Percentiles rank a stretch among this genome's conserved stretches.
Conservation (phyloP, 2,797 vertebrate species). For the Margarornis squamiger region DNA sequence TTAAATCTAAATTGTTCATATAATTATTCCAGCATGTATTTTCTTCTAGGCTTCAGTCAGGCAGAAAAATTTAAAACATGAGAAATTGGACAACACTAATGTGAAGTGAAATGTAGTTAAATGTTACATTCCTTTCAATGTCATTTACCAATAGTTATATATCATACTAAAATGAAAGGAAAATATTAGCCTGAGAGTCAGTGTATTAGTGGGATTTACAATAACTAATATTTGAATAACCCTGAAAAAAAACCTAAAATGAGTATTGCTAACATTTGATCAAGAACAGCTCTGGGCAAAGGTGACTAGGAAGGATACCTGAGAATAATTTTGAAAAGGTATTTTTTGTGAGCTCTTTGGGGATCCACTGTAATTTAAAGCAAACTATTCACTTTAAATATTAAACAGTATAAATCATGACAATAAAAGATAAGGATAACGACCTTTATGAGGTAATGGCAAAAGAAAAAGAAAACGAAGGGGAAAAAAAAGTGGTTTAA, state of each 20-base stretch:
- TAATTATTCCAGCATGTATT: conserved; percentile 79
- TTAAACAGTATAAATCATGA: background rate
- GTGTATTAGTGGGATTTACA: conserved; percentile 53
- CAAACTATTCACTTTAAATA: background rate
- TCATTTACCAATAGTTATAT: conserved; percentile 68
- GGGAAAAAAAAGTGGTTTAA: background rate
- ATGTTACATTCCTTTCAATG: conserved; percentile 73
- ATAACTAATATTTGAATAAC: conserved; percentile 71
- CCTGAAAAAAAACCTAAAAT: conserved; percentile 42
- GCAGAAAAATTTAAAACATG: conserved; percentile 78
- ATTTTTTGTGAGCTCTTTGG: background rate
- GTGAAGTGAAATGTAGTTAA: conserved; percentile 75
- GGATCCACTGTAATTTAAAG: background rate
- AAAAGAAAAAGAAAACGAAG: background rate
- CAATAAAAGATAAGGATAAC: background rate
- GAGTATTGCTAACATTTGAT: conserved; percentile 19
- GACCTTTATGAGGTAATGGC: background rate
- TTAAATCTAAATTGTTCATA: conserved; percentile 79
- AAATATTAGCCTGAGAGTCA: conserved; percentile 68
- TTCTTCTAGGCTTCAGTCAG: conserved; percentile 76
- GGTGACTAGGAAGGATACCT: conserved; percentile 33
- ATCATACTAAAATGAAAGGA: conserved; percentile 70
- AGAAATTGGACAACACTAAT: conserved; percentile 78
- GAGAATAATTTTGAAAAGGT: background rate
- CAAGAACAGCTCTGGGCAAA: conserved; percentile 42